Percentiles rank a stretch among this genome's conserved stretches.
Evolutionary conservation across 2,113 vertebrate species (phyloP).

Genomic region (Osmerus mordax): DNA sequence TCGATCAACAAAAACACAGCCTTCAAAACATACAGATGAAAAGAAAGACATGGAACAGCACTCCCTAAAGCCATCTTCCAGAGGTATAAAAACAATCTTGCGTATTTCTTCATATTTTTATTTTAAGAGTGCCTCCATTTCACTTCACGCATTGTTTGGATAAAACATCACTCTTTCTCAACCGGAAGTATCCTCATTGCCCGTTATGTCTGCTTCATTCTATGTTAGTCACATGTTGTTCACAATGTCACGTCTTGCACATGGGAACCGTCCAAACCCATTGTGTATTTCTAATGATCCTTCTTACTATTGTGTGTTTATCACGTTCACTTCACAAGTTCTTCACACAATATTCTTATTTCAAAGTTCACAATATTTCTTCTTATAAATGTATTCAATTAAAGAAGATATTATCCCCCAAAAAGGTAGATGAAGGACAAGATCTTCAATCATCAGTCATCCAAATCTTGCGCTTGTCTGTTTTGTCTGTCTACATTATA

Average conservation of each 20-base stretch:
- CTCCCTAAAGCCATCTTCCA: slow-evolving; percentile 25
- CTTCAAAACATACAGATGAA: slow-evolving; percentile 27
- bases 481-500: background rate
- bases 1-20: slow-evolving; percentile 15
- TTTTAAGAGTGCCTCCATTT: slow-evolving; percentile 28
- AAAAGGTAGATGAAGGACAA: slow-evolving; percentile 67
- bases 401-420: slow-evolving; percentile 63
- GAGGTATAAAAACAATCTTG: slow-evolving; percentile 48
- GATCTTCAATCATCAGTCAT: background rate
- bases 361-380: too few relatives aligned
- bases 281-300: too few relatives aligned
- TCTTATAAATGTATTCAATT: slow-evolving; percentile 33
- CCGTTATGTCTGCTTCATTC: too few relatives aligned
- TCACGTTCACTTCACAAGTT: too few relatives aligned
- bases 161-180: slow-evolving; percentile 27
- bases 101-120: slow-evolving; percentile 29
- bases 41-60: slow-evolving; percentile 7
- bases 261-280: too few relatives aligned
- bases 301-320: too few relatives aligned
- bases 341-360: too few relatives aligned
- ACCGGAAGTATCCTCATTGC: too few relatives aligned
- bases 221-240: too few relatives aligned
- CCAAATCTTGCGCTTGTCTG: slow-evolving; percentile 2
- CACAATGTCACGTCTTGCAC: too few relatives aligned
- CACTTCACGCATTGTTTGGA: slow-evolving; percentile 39